Evolutionary conservation across 2,113 vertebrate genomes (phyloP), one percentile per base, ranked within the genome.

Genomic region (Empidonax traillii): DNA sequence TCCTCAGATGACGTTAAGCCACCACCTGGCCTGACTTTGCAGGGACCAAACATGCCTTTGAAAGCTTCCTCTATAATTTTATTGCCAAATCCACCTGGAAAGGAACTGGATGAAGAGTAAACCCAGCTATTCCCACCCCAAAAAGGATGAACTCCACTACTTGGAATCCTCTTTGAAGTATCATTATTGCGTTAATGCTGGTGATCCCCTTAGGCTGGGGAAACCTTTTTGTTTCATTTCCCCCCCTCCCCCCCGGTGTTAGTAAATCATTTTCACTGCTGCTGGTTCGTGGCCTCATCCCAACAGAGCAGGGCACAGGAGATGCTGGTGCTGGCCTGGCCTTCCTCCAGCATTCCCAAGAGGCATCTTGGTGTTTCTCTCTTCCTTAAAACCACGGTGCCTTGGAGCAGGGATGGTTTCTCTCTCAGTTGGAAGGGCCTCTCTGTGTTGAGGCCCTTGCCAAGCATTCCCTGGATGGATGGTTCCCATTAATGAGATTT

Each of bases 51-150:
- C 2, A 5, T 37, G 44, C 41, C 61, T 71, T 80, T 3, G 2
- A 25, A 86, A 93, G 51, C 27, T 10, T 63, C 9, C 3, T 33
- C 16, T 51, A 1, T 9, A 31, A 39, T 27, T 10, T 69, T 52
- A 43, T 43, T 87, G 33, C 30, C n/a, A 71, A 84, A 90, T 28
- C 43, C 14, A 15, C 65, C n/a, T 69, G 14, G 35, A 74, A 87
- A 43, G 1, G 23, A n/a, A 41, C 14, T 49, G n/a, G 16, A 16
- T 0, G 0, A 46, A 53, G 46, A 49, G 14, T 17, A 66, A 73
- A 80, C 10, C 14, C 31, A 37, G 56, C 25, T 46, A 41, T 44
- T 71, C 39, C 27, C 39, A 53, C 56, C 16, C 2, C 2, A 25
- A 14, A 81, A 53, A 55, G 16, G 30, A 61, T 53, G 41, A 31